These are phyloP conservation scores for Drosophila nasuta DNA, from an alignment of 1,140 invertebrate genomes.

Conservation along the genomic window DNA sequence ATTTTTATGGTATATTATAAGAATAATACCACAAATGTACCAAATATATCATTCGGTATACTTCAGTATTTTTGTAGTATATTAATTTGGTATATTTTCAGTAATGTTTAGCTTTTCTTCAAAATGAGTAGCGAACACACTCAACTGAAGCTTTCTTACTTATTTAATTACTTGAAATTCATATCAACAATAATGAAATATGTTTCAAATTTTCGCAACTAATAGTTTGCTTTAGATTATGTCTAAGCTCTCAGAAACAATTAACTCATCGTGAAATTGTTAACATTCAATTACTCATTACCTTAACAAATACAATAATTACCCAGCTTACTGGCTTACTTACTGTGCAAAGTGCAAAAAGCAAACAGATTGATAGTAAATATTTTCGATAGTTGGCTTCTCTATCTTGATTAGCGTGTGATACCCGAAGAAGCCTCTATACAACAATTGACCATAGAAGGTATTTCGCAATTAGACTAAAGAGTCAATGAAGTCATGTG, in stretches of 20 bases:
- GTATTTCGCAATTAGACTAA: slow-evolving; percentile 39
- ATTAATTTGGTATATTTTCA: too few relatives aligned
- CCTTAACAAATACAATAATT: slow-evolving; percentile 19
- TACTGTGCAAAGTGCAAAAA: slow-evolving; percentile 8
- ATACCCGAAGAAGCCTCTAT: background rate
- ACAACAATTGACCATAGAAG: background rate
- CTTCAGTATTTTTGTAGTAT: too few relatives aligned
- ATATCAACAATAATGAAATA: too few relatives aligned
- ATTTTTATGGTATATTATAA: too few relatives aligned
- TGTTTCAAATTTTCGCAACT: too few relatives aligned
- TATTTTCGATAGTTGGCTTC: slow-evolving; percentile 2
- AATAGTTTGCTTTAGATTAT: too few relatives aligned
- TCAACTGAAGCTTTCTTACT: too few relatives aligned
- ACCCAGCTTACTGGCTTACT: background rate
- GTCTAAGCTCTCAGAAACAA: background rate
- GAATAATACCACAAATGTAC: too few relatives aligned
- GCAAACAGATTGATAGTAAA: slow-evolving; percentile 20
- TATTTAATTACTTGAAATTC: too few relatives aligned
- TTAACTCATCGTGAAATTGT: background rate
- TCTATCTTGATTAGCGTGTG: slow-evolving; percentile 21
- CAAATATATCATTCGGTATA: too few relatives aligned
- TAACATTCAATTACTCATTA: slow-evolving; percentile 8
- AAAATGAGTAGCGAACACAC: too few relatives aligned
- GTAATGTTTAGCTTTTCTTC: too few relatives aligned
- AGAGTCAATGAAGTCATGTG: slow-evolving; percentile 19